Base-by-base conservation (phyloP, 2,113 vertebrate genomes). In the Papio anubis region DNA sequence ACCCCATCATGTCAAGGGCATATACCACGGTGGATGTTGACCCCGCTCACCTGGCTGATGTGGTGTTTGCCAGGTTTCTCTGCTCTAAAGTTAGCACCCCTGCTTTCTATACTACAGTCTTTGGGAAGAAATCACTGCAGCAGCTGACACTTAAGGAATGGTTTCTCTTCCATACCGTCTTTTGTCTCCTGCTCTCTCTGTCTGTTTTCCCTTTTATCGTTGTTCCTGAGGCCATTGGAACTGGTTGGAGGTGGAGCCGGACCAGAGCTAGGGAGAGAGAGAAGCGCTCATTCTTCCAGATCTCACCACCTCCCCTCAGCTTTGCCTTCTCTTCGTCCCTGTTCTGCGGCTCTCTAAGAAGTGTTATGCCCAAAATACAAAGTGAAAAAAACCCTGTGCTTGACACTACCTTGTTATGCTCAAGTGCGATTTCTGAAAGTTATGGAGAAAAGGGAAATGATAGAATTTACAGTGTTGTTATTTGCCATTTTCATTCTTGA, bases 401-500 rank as follows among this genome's bases (percentile, higher is more conserved):
- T n/a, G 27, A 25, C 35, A 10, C 40, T 21, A 10, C 17, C 1
- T 35, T 45, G 9, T 85, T 61, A 25, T 25, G 32, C 45, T 50
- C 79, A 81, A 55, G n/a, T 38, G 76, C 21, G 52, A 3, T 88
- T 55, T 66, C 43, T 76, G 30, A 75, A 52, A 76, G 12, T 57
- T 73, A 80, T 2, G n/a, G 61, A 14, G 30, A 17, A 52, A 89
- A 30, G 43, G 84, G 45, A 59, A 83, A 75, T 21, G 25, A 23
- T 20, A 45, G 48, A 43, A 43, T 32, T 59, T 83, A 50, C 8
- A 21, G 66, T 88, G 3, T 73, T 40, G 45, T 57, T 72, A 43
- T 48, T 83, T 78, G 73, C 45, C 81, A 40, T 95, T 92, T 95
- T 94, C 35, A n/a, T 30, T 78, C 43, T 91, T 96, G 75, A 72